Conservation (phyloP, 2,888 invertebrate species). For the Cacoxenus indagator region DNA sequence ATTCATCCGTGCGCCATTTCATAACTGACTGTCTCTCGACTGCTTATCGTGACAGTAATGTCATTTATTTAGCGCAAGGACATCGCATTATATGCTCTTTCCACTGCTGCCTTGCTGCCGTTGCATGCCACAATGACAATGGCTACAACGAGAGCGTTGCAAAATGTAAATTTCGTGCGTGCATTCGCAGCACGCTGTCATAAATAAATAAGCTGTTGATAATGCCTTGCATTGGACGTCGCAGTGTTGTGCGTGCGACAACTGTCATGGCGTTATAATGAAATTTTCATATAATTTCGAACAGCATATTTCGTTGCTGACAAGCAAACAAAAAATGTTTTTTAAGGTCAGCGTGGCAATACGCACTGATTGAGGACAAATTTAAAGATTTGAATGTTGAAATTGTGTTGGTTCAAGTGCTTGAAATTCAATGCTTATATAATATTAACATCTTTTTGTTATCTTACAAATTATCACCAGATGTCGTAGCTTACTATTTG, state of each 20-base stretch:
- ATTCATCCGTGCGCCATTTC: not conserved
- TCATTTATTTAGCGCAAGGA: slow-evolving; percentile 18
- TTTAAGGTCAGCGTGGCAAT: too few species aligned
- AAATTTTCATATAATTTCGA: not conserved
- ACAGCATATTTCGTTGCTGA: not conserved
- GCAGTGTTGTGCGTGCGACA: too few species aligned
- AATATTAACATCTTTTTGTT: too few species aligned
- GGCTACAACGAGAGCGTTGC: not conserved
- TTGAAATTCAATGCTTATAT: too few species aligned
- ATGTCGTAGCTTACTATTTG: too few species aligned
- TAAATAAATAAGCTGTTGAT: slow-evolving; percentile 21
- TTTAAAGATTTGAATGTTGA: too few species aligned
- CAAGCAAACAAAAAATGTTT: not conserved
- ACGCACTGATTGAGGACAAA: too few species aligned
- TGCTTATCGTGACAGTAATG: slow-evolving; percentile 20
- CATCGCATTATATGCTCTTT: not conserved
- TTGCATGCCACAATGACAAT: not conserved
- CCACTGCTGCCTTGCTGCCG: not conserved
- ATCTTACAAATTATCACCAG: too few species aligned
- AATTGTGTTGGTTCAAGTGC: too few species aligned
- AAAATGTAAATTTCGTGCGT: slow-evolving; percentile 12
- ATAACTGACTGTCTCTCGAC: not conserved
- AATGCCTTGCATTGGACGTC: not conserved
- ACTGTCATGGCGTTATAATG: not conserved
- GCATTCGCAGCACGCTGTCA: not conserved